These are phyloP conservation scores for Champsocephalus esox DNA, from an alignment of 2,797 vertebrate species.

Conservation along the genomic window DNA sequence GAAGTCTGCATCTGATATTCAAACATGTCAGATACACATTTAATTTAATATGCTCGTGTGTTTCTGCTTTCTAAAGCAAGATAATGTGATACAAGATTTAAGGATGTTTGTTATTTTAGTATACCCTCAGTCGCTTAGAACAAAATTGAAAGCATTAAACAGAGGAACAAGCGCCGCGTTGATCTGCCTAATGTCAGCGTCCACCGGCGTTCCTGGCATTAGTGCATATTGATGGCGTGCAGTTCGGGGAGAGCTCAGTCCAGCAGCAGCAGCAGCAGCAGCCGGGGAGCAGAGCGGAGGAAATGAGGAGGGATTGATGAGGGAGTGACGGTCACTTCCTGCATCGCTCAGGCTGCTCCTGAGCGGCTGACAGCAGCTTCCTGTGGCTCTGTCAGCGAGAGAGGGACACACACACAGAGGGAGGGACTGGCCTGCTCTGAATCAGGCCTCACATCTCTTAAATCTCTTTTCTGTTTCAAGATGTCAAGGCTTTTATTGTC, in stretches of 20 bases:
- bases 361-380: slow-evolving; percentile 78
- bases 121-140: too few species aligned
- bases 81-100: too few species aligned
- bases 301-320: slow-evolving; percentile 81
- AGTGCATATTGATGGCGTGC: slow-evolving; percentile 78
- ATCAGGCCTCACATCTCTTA: too few species aligned
- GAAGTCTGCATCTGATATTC: too few species aligned
- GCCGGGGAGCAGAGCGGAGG: slow-evolving; percentile 66
- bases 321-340: slow-evolving; percentile 78
- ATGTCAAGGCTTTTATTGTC: too few species aligned
- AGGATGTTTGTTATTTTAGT: too few species aligned
- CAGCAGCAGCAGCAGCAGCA: slow-evolving; percentile 57
- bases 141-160: slow-evolving; percentile 41
- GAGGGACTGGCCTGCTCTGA: neutral
- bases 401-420: slow-evolving; percentile 47
- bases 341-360: slow-evolving; percentile 72
- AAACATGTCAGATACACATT: too few species aligned
- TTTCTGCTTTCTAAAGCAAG: too few species aligned
- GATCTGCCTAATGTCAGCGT: slow-evolving; percentile 78
- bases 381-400: slow-evolving; percentile 76
- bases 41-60: too few species aligned
- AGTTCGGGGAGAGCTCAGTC: slow-evolving; percentile 54
- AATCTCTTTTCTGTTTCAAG: too few species aligned
- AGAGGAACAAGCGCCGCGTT: slow-evolving; percentile 73
- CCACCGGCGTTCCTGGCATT: slow-evolving; percentile 82